phyloP scores from a whole-genome alignment of 2,113 vertebrate genomes.

The Crotophaga sulcirostris region DNA sequence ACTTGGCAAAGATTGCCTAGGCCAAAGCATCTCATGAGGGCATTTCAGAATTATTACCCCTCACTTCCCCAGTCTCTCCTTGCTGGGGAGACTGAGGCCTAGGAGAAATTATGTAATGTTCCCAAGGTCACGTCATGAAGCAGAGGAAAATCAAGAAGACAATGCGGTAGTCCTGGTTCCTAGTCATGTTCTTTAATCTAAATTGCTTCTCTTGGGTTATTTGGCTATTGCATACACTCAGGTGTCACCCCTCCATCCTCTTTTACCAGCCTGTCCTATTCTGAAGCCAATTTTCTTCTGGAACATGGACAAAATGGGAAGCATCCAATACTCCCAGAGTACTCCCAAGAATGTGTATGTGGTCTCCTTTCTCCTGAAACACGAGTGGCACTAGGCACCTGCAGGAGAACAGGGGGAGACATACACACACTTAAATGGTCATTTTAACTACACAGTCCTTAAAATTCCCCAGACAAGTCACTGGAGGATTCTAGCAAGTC shows the following conservation, averaged over 20 bases:
- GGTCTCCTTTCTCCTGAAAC: not conserved
- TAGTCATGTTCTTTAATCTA: not conserved
- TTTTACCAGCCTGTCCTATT: not conserved
- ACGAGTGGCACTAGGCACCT: not conserved
- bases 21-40: not conserved
- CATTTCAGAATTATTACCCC: not conserved
- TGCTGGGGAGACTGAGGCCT: conserved; percentile 38
- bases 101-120: not conserved
- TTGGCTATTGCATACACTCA: not conserved
- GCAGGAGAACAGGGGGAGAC: not conserved
- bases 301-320: not conserved
- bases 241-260: not conserved
- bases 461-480: not conserved
- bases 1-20: not conserved
- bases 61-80: not conserved
- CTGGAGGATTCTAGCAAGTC: not conserved
- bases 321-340: not conserved
- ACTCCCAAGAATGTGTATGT: not conserved
- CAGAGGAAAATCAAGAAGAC: not conserved
- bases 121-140: conserved; percentile 12
- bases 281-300: not conserved
- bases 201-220: not conserved
- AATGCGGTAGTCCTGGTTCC: not conserved
- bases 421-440: not conserved
- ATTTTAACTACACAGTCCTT: not conserved